These are phyloP conservation scores for Suricata suricatta DNA, from an alignment of 2,113 vertebrate species.

Conservation along the genomic window DNA sequence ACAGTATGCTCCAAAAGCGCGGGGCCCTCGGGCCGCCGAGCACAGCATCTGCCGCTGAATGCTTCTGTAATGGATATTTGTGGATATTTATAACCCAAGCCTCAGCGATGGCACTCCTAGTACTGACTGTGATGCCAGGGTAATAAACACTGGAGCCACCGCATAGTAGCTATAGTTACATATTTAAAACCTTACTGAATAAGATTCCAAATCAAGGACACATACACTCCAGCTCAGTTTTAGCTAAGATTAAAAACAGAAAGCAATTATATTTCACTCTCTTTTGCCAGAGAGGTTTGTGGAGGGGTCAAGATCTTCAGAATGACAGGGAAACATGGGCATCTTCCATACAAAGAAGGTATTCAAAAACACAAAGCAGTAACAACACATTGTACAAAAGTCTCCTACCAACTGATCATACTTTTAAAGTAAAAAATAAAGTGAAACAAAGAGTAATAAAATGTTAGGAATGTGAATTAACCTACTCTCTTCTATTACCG, in stretches of 20 bases:
- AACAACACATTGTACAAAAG: neutral
- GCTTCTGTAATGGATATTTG: neutral
- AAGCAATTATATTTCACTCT: neutral
- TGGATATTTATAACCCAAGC: constrained; percentile 37
- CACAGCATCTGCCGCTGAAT: neutral
- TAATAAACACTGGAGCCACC: neutral
- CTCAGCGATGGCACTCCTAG: neutral
- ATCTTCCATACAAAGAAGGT: neutral
- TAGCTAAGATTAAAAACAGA: neutral
- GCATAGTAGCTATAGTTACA: neutral
- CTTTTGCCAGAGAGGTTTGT: neutral
- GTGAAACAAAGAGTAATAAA: neutral
- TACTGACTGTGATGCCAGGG: neutral
- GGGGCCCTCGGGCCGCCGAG: neutral
- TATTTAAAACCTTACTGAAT: neutral
- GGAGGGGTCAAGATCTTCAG: neutral
- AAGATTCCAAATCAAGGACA: neutral
- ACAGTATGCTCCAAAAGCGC: neutral
- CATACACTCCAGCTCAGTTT: neutral
- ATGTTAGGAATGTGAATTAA: neutral
- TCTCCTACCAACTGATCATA: neutral
- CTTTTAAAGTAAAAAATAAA: constrained; percentile 40
- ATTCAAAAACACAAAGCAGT: neutral
- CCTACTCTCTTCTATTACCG: neutral
- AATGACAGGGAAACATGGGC: neutral